Evolutionary conservation across 2,888 invertebrate species (phyloP).

Genomic region (Sympetrum striolatum): DNA sequence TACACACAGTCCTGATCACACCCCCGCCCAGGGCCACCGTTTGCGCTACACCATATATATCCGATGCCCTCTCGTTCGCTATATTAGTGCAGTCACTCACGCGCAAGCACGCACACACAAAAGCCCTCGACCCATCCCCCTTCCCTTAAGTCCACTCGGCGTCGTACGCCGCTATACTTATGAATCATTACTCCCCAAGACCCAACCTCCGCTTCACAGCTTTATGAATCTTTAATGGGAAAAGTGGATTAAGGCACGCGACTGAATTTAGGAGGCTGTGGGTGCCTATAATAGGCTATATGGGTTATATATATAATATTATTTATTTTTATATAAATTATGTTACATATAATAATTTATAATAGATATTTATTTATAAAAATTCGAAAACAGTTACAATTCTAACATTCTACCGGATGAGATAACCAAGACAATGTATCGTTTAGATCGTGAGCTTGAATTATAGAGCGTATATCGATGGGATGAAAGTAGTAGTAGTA

Average conservation of each 20-base stretch:
- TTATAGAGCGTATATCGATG: too few relatives aligned
- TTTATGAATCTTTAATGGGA: conserved; percentile 51
- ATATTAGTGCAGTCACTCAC: conserved; percentile 1
- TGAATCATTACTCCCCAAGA: conserved; percentile 27
- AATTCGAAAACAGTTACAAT: too few relatives aligned
- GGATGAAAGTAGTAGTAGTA: too few relatives aligned
- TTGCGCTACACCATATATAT: not conserved
- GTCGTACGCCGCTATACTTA: conserved; percentile 20
- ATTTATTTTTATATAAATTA: not conserved
- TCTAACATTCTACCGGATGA: too few relatives aligned
- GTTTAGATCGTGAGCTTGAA: too few relatives aligned
- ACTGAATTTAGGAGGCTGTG: not conserved
- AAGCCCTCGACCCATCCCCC: not conserved
- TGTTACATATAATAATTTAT: not conserved
- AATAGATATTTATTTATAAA: too few relatives aligned
- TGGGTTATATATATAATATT: not conserved
- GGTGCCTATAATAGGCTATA: not conserved
- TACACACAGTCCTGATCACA: not conserved
- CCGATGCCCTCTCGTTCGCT: not conserved
- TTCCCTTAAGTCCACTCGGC: not conserved
- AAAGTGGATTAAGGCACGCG: conserved; percentile 50
- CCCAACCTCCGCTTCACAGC: conserved; percentile 47
- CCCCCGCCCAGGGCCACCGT: not conserved
- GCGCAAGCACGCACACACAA: not conserved
- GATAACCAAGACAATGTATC: too few relatives aligned